Conservation (phyloP, 1,140 invertebrate genomes). For the Helicoverpa armigera region DNA sequence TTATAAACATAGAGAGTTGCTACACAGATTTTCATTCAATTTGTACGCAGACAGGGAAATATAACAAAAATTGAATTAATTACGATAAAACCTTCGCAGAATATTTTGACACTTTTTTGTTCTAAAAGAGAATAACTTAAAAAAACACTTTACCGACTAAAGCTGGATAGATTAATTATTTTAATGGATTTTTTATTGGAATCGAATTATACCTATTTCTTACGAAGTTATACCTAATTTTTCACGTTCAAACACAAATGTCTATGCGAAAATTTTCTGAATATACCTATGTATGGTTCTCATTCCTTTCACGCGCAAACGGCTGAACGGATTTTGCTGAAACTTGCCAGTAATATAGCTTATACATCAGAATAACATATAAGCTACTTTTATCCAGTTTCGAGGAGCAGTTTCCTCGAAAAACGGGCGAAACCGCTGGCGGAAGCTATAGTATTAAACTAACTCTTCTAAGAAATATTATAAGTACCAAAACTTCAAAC, state of each 20-base stretch:
- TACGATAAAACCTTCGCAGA: slow-evolving; percentile 16
- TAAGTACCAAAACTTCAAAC: not conserved
- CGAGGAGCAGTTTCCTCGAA: too few relatives aligned
- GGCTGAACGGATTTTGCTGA: too few relatives aligned
- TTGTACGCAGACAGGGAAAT: not conserved
- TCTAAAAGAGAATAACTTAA: slow-evolving; percentile 42
- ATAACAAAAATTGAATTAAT: slow-evolving; percentile 41
- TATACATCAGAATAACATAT: too few relatives aligned
- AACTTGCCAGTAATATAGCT: too few relatives aligned
- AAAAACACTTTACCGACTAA: slow-evolving; percentile 34
- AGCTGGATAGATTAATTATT: slow-evolving; percentile 43
- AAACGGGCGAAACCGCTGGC: too few relatives aligned
- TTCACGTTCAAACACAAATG: too few relatives aligned
- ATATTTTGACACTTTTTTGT: slow-evolving; percentile 25
- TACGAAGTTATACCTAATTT: not conserved
- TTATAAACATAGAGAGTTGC: too few relatives aligned
- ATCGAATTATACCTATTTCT: slow-evolving; percentile 32
- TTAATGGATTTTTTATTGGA: slow-evolving; percentile 43
- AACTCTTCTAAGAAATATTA: not conserved
- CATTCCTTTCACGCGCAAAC: too few relatives aligned
- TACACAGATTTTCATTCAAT: slow-evolving; percentile 20
- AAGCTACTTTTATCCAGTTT: too few relatives aligned
- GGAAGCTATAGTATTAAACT: too few relatives aligned
- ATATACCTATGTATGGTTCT: too few relatives aligned
- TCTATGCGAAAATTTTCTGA: too few relatives aligned